Evolutionary conservation across 2,113 vertebrate species (phyloP), one percentile per base, ranked within the genome.

Genomic region (Ploceus nigricollis): DNA sequence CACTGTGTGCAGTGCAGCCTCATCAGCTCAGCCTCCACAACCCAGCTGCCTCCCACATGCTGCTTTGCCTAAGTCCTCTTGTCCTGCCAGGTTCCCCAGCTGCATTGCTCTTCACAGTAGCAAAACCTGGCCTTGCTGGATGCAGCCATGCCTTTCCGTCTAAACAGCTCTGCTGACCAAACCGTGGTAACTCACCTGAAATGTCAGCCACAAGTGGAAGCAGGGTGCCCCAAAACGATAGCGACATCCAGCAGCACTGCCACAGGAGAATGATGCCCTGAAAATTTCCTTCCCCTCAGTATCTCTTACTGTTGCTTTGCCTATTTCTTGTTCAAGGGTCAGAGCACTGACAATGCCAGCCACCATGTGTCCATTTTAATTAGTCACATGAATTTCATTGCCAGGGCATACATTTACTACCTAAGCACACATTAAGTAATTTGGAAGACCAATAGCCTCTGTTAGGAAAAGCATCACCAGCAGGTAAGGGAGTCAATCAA

Each of bases 1-100:
- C 31, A 2, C 15, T 11, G 24, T 2, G 4, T 4, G 13, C 48
- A 10, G n/a, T 1, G 17, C 51, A 11, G 72, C 28, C 72, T 4
- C 6, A 6, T 7, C 35, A 6, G 30, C 37, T 42, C 56, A 11
- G 39, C 11, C 31, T 9, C 4, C 11, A 2, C 31, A 28, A 37
- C 5, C 23, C 1, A 0, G 5, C 19, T 30, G 14, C 22, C 14
- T 33, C 42, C 25, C 25, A 3, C 6, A 1, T 5, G 9, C 37
- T 8, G 28, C 44, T 6, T 37, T 39, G 27, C 14, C 3, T 5
- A 4, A 24, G 18, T 10, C 23, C 35, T 65, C 33, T 21, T 19
- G 27, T 44, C 58, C 42, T 30, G 53, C 39, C 47, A 20, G n/a
- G n/a, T 24, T n/a, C 18, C 45, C 8, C 47, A 9, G 30, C 25